Base-by-base conservation (phyloP, 2,113 vertebrate species). In the Pampusana beccarii region DNA sequence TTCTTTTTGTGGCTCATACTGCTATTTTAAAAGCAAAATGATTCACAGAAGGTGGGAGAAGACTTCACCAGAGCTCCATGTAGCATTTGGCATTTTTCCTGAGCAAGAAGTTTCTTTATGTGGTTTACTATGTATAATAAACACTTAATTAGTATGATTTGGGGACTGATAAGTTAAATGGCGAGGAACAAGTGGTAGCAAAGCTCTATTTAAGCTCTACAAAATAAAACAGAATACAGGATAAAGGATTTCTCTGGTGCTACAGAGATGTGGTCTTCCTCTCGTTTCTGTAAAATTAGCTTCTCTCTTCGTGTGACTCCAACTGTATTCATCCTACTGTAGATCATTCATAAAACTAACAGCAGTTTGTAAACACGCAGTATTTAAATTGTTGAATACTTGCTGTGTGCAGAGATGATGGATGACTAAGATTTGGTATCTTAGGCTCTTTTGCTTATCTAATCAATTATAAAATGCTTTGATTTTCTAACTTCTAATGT, bases 81-180 rank as follows among this genome's bases (percentile, higher is more conserved):
- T 97, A 97, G 94, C 83, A 87, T 95, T 96, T 97, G 96, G 95
- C 95, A 36, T 81, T 93, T 95, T 89, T 95, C 94, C 96, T 79
- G 42, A 89, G 83, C 53, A 53, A 93, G 86, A 95, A 87, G 65
- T 92, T 96, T 87, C 80, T 95, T 95, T 87, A 79, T 94, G 93
- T 94, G 92, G 93, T 92, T 92, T 91, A 50, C 71, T 94, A 8
- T 86, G 85, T 92, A 77, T 87, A 94, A 94, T 96, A 96, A 95
- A 83, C 5, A 8, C 75, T 96, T 95, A 93, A 96, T 95, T 96
- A 96, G 69, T 90, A 54, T 84, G 92, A 96, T 96, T 94, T 93
- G 92, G 92, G 86, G 93, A 96, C 88, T 93, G 92, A 96, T 97
- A 96, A 90, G 88, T 93, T 94, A 83, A 96, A 94, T 60, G 51